Conservation (phyloP, 2,113 vertebrate genomes). For the Callipepla squamata region DNA sequence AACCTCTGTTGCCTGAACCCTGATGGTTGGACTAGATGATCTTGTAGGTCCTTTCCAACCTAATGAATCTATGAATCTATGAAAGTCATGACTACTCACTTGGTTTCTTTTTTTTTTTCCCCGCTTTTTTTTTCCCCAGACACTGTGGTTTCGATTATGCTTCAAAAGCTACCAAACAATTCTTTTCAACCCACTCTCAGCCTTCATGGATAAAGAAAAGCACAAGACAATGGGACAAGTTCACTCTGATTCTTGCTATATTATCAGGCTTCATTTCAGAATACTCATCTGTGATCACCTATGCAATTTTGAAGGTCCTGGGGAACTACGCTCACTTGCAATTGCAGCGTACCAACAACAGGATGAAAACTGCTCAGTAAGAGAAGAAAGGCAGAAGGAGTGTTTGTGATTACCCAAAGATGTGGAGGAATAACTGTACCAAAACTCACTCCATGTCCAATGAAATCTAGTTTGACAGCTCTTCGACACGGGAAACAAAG, state of each 20-base stretch:
- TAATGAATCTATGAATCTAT: too few relatives aligned
- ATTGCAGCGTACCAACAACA: background rate
- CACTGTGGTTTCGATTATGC: background rate
- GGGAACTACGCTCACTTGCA: background rate
- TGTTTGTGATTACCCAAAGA: background rate
- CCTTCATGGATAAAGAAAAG: background rate
- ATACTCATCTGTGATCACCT: background rate
- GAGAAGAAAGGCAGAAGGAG: background rate
- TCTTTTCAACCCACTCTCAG: background rate
- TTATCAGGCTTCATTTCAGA: background rate
- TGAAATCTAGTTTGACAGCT: slow-evolving; percentile 1
- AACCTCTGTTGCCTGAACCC: background rate
- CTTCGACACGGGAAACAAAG: slow-evolving; percentile 9
- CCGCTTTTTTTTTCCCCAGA: background rate
- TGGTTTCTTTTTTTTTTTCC: too few relatives aligned
- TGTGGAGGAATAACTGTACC: background rate
- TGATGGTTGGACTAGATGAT: too few relatives aligned
- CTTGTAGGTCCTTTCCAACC: too few relatives aligned
- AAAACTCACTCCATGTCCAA: background rate
- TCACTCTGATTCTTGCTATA: background rate
- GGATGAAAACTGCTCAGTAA: background rate
- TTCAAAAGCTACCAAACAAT: background rate
- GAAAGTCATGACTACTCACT: background rate
- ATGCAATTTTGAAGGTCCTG: background rate
- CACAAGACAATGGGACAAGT: background rate